These are phyloP conservation scores for Pangasius djambal DNA, from an alignment of 2,797 vertebrate species.

Conservation along the genomic window DNA sequence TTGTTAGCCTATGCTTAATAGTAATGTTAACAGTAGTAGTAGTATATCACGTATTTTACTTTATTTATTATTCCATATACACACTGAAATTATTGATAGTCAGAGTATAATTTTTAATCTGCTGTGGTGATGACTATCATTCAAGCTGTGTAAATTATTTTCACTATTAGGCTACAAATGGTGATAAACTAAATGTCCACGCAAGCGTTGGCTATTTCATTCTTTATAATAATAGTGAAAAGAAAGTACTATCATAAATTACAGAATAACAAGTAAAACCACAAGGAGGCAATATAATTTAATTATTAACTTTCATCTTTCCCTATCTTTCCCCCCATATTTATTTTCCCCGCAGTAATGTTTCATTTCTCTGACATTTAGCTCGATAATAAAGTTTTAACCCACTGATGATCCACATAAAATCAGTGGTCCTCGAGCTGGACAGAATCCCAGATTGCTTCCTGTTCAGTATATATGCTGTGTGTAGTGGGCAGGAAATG, in stretches of 20 bases:
- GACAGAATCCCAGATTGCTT: background rate
- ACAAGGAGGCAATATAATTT: background rate
- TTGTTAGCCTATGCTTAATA: background rate
- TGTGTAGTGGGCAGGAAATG: background rate
- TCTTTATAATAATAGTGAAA: background rate
- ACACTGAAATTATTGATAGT: background rate
- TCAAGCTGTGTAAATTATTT: background rate
- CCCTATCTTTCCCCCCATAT: background rate
- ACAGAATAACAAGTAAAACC: background rate
- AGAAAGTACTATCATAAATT: background rate
- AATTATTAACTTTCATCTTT: background rate
- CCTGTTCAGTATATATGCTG: background rate
- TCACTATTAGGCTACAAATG: background rate
- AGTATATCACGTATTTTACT: background rate
- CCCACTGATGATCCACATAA: background rate
- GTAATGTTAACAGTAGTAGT: too few species aligned
- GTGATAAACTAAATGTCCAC: background rate
- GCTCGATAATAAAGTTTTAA: background rate
- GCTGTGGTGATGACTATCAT: background rate
- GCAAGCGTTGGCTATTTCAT: background rate
- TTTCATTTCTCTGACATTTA: background rate
- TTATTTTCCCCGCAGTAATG: background rate
- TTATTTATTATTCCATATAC: too few species aligned
- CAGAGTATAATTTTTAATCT: background rate
- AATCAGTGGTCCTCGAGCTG: background rate